Evolutionary conservation across 2,113 vertebrate genomes (phyloP), one percentile per base, ranked within the genome.

Genomic region (Ciconia boyciana): DNA sequence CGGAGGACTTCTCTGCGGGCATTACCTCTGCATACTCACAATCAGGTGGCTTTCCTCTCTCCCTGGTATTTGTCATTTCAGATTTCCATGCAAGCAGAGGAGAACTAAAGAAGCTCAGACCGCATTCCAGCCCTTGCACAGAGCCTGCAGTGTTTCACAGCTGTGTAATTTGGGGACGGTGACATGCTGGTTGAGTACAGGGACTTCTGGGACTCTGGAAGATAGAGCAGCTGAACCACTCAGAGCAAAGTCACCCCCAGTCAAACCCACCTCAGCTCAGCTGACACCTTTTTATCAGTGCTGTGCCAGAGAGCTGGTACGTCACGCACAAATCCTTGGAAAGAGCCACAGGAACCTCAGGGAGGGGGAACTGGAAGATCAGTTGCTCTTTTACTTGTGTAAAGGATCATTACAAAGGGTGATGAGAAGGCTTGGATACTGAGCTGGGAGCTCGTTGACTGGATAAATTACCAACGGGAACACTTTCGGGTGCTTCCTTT

Each of bases 231-330:
- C 84, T 68, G 82, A 94, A 52, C 28, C 44, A n/a, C 76, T 74
- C 71, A 2, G 51, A 48, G 71, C 92, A 95, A 96, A 96, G 96
- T 95, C 85, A 96, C 90, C 92, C 80, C 61, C 54, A 51, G 6
- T 87, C 90, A 95, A 92, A 71, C 64, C 94, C 92, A 80, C 68
- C 88, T 90, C 66, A 1, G 58, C 85, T 82, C 75, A 39, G 85
- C 79, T 88, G 86, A 95, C 92, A 87, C 80, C 46, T 66, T 34
- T 16, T 79, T 95, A 81, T 94, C 88, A 81, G 68, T 5, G 29
- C 43, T n/a, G 58, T n/a, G 49, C 58, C 82, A n/a, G 36, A 69
- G 82, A 78, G 77, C 54, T 76, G 17, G 19, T 24, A 4, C 0
- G 16, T 58, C 88, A 70, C 3, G 1, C 44, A 43, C 36, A 43